Base-by-base conservation (phyloP, 37 sponge, comb jelly and placozoan species). In the Oopsacas minuta region DNA sequence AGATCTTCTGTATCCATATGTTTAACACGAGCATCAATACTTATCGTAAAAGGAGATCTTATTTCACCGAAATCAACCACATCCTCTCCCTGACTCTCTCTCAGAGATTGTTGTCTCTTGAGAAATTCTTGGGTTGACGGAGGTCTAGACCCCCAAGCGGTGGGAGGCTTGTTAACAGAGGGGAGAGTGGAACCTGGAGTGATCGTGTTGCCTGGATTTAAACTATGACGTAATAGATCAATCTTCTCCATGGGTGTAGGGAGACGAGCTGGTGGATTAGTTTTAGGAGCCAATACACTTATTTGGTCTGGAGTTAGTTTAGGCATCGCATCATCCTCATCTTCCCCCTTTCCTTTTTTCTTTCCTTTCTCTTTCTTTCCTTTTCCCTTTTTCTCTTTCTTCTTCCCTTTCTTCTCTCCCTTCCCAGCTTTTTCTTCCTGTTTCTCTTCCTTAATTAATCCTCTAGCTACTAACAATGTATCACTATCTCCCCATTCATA, bases 11-110 rank as follows among this genome's bases (percentile, higher is more conserved):
- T 61, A 34, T 61, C 75, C 75, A 61, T 61, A 25, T 32, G 30
- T n/a, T 61, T 61, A 12, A 61, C 92, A n/a, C 92, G 52, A 81
- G 95, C 95, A 46, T 86, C n/a, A 36, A 94, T 87, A 36, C 87
- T 87, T 17, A 94, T 52, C n/a, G 90, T 91, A 85, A 94, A 94
- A 10, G 95, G 95, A 38, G 91, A 85, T 36, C 88, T 82, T 0
- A 61, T 36, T 51, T 94, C 95, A 35, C 87, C 91, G 90, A 94
- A 92, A 82, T 94, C 95, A 36, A 85, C 82, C 36, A 39, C 38
- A n/a, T 91, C 89, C 22, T 85, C 86, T 12, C 94, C 94, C 5
- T 52, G 61, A 12, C 88, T 86, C 10, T 85, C 85, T 23, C 94
- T 84, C 20, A 52, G 84, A 12, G 86, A 87, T 23, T 49, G 52